A percentile compares a stretch with the other conserved stretches of the same genome.
These are phyloP conservation scores for Blastobasis adustella DNA, from an alignment of 2,888 invertebrate species.

Conservation along the genomic window DNA sequence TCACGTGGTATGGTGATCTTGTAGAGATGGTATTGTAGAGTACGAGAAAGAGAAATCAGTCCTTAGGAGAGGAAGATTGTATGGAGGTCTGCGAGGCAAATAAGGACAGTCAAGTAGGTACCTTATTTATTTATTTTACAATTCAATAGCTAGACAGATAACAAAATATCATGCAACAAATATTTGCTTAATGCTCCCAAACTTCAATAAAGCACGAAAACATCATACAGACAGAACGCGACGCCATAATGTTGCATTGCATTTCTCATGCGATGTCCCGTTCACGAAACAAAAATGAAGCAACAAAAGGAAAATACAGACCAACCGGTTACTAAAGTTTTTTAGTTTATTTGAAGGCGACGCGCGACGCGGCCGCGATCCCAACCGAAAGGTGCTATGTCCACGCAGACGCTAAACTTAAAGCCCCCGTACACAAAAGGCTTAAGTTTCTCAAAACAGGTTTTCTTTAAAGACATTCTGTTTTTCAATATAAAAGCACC, in stretches of 20 bases:
- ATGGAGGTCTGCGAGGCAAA: no score
- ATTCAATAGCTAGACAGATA: no score
- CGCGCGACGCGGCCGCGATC: slow-evolving; percentile 27
- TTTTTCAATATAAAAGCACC: slow-evolving; percentile 70
- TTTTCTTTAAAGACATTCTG: slow-evolving; percentile 72
- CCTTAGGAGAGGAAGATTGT: no score
- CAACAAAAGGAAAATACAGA: slow-evolving; percentile 68
- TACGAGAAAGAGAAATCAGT: no score
- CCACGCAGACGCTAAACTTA: slow-evolving; percentile 50
- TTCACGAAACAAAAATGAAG: slow-evolving; percentile 69
- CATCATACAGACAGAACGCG: slow-evolving; percentile 40
- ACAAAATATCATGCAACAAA: no score
- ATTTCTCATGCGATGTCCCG: slow-evolving; percentile 72
- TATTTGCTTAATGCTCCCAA: slow-evolving; percentile 13
- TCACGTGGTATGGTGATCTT: no score
- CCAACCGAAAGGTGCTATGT: slow-evolving; percentile 57
- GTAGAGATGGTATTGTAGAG: no score
- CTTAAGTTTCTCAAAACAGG: slow-evolving; percentile 71
- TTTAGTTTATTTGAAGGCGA: slow-evolving; percentile 66
- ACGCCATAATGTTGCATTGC: slow-evolving; percentile 70
- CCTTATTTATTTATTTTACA: background rate
- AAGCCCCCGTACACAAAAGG: slow-evolving; percentile 65
- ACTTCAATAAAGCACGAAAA: slow-evolving; percentile 38
- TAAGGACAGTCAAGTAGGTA: background rate
- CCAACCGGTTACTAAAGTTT: slow-evolving; percentile 72